Evolutionary conservation across 2,797 vertebrate species (phyloP).

Genomic region (Babyrousa celebensis): DNA sequence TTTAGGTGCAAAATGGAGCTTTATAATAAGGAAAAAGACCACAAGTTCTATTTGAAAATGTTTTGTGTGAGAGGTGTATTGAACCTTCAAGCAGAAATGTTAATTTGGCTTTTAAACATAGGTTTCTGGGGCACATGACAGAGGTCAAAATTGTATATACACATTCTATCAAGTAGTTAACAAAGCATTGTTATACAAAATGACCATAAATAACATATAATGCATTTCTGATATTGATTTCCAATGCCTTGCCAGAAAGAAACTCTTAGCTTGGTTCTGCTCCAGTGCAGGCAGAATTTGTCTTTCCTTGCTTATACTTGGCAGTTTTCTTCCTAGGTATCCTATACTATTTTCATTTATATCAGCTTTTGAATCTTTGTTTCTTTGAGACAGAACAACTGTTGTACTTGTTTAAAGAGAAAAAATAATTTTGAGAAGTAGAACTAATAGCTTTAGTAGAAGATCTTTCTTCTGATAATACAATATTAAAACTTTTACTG

Average conservation of each 20-base stretch:
- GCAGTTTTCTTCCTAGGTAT: neutral
- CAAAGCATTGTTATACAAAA: conserved; percentile 34
- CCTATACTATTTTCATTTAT: neutral
- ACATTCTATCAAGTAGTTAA: conserved; percentile 39
- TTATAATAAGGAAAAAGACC: neutral
- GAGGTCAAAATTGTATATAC: neutral
- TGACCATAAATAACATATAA: conserved; percentile 40
- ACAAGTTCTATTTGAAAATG: neutral
- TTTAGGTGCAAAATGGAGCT: neutral
- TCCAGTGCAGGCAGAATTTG: neutral
- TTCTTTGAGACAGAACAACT: neutral
- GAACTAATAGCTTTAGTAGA: neutral
- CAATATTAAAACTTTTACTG: neutral
- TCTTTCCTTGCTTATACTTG: neutral
- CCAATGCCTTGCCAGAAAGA: neutral
- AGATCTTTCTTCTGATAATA: neutral
- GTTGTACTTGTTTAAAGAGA: neutral
- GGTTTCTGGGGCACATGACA: neutral
- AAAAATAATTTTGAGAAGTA: neutral
- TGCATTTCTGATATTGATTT: conserved; percentile 45
- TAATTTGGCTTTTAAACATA: conserved; percentile 47
- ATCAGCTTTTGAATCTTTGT: neutral
- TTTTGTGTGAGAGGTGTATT: neutral
- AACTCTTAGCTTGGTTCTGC: neutral
- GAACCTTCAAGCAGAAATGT: neutral